A percentile compares a stretch with the other conserved stretches of the same genome.
These are phyloP conservation scores for Fulica atra DNA, from an alignment of 2,113 vertebrate genomes.

Conservation along the genomic window DNA sequence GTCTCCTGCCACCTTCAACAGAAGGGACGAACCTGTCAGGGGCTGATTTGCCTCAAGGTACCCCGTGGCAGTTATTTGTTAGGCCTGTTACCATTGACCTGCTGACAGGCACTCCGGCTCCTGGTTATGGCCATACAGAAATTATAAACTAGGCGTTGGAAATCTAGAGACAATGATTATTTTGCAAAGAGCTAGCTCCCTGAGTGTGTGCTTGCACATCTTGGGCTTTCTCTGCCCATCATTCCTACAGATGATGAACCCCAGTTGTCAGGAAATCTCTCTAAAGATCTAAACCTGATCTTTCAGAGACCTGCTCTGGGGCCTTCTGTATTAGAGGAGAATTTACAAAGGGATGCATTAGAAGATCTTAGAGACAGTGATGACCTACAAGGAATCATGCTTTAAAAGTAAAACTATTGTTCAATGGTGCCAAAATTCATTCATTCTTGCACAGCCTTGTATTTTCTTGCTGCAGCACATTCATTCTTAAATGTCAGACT, in stretches of 20 bases:
- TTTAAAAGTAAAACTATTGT: slow-evolving; percentile 39
- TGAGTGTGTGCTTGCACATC: neutral
- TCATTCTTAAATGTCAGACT: slow-evolving; percentile 57
- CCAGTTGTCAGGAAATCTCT: neutral
- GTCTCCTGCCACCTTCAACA: neutral
- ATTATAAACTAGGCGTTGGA: neutral
- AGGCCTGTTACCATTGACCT: neutral
- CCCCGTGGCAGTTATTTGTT: slow-evolving; percentile 32
- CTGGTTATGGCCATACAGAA: neutral
- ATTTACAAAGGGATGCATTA: neutral
- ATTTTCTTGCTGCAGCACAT: slow-evolving; percentile 19
- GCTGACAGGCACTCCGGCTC: neutral
- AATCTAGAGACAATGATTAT: neutral
- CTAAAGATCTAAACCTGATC: slow-evolving; percentile 10
- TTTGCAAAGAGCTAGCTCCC: neutral
- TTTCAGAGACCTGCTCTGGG: neutral
- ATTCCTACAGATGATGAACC: neutral
- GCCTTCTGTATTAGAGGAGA: neutral
- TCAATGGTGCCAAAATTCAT: slow-evolving; percentile 32
- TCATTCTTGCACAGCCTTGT: slow-evolving; percentile 18
- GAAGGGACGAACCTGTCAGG: neutral
- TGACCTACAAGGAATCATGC: neutral
- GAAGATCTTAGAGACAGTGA: neutral
- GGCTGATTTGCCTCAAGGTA: slow-evolving; percentile 26
- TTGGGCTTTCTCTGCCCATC: neutral